phyloP scores from a whole-genome alignment of 2,113 vertebrate species.

The Dasypus novemcinctus region DNA sequence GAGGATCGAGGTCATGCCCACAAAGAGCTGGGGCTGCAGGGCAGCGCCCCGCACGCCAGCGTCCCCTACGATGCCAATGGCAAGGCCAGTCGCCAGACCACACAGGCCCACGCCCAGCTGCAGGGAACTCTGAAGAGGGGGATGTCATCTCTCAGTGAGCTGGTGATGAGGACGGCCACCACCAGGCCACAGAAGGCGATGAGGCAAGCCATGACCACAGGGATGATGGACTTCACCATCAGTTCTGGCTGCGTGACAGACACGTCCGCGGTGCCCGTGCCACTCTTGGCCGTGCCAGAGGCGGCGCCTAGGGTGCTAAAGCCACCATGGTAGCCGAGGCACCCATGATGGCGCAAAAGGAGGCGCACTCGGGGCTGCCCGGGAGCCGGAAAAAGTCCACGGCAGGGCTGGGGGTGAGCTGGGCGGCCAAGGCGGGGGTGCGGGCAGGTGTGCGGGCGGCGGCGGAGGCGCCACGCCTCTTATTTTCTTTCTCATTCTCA shows the following conservation, averaged over 20 bases:
- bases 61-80: slow-evolving; percentile 97
- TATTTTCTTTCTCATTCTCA: background rate
- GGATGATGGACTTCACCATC: slow-evolving; percentile 99
- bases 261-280: slow-evolving; percentile 98
- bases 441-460: too few relatives aligned
- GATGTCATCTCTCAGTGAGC: slow-evolving; percentile 86
- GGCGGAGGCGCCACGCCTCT: too few relatives aligned
- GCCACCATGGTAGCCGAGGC: slow-evolving; percentile 94
- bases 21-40: slow-evolving; percentile 97
- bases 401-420: too few relatives aligned
- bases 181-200: slow-evolving; percentile 98
- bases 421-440: too few relatives aligned
- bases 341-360: slow-evolving; percentile 96
- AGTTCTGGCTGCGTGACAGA: slow-evolving; percentile 99
- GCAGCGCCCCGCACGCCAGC: slow-evolving; percentile 96
- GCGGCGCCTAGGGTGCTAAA: slow-evolving; percentile 98
- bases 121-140: slow-evolving; percentile 95
- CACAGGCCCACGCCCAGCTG: slow-evolving; percentile 97
- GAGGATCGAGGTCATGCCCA: slow-evolving; percentile 99
- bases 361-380: slow-evolving; percentile 88
- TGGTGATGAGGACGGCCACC: slow-evolving; percentile 98
- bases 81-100: slow-evolving; percentile 97
- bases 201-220: slow-evolving; percentile 98
- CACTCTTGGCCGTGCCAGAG: slow-evolving; percentile 98
- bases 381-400: slow-evolving; percentile 64